A percentile compares a stretch with the other conserved stretches of the same genome.
These are phyloP conservation scores for Thinocorus orbignyianus DNA, from an alignment of 2,113 vertebrate species.

Conservation along the genomic window DNA sequence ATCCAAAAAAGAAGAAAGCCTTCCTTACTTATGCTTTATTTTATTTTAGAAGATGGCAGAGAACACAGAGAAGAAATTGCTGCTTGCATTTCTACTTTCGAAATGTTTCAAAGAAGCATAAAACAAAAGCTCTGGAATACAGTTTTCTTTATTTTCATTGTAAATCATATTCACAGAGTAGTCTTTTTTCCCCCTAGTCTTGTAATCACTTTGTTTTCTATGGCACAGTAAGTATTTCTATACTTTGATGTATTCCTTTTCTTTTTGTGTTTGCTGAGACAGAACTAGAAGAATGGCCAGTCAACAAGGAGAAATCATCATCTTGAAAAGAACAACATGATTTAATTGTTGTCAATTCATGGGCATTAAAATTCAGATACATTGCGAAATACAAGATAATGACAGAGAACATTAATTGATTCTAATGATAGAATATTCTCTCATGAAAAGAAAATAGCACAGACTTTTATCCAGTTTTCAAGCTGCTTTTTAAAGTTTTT, in stretches of 20 bases:
- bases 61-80: neutral
- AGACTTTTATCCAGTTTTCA: constrained; percentile 66
- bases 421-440: constrained; percentile 11
- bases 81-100: neutral
- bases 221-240: neutral
- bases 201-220: neutral
- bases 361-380: constrained; percentile 50
- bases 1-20: neutral
- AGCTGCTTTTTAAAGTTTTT: constrained; percentile 68
- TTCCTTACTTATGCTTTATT: neutral
- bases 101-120: constrained; percentile 17
- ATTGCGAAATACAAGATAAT: constrained; percentile 62
- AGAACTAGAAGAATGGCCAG: constrained; percentile 3
- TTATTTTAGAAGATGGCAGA: neutral
- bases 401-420: constrained; percentile 37
- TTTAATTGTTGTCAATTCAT: constrained; percentile 62
- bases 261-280: neutral
- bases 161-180: neutral
- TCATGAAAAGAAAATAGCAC: constrained; percentile 54
- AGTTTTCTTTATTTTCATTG: neutral
- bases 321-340: constrained; percentile 58
- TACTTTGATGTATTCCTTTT: neutral
- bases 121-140: neutral
- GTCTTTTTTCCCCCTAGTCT: neutral
- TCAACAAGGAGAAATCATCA: neutral